Percentiles rank a stretch among this genome's conserved stretches.
Conservation (phyloP, 2,888 invertebrate species). For the Cryptophagus acutangulus region DNA sequence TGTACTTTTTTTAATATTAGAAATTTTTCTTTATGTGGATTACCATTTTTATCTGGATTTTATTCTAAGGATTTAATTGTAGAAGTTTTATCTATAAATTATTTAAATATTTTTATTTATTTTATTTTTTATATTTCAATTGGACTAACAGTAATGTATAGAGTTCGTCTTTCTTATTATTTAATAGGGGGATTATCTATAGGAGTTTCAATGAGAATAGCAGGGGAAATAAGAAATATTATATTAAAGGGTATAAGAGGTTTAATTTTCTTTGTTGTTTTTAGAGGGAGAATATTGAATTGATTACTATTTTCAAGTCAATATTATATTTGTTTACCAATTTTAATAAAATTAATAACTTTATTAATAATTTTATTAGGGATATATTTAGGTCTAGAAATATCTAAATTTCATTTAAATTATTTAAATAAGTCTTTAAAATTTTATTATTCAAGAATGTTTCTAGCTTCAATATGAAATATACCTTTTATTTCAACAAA, state of each 20-base stretch:
- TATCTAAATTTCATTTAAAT: conserved; percentile 49
- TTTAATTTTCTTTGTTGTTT: conserved; percentile 50
- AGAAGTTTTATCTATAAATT: conserved; percentile 52
- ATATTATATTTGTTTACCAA: conserved; percentile 52
- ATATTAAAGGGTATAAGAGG: conserved; percentile 44
- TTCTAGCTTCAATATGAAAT: conserved; percentile 51
- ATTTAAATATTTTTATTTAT: conserved; percentile 54
- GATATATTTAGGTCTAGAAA: conserved; percentile 44
- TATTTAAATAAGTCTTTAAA: conserved; percentile 46
- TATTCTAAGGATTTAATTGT: conserved; percentile 62
- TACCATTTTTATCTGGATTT: conserved; percentile 52
- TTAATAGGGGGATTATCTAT: conserved; percentile 51
- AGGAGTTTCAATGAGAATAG: conserved; percentile 49
- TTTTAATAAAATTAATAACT: conserved; percentile 52
- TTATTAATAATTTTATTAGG: conserved; percentile 51
- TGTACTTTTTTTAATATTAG: conserved; percentile 47
- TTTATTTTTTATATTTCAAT: conserved; percentile 55
- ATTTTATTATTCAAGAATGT: conserved; percentile 27
- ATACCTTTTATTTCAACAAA: conserved; percentile 43
- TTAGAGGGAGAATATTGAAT: conserved; percentile 52
- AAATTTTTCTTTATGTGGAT: conserved; percentile 44
- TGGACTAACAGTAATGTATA: conserved; percentile 53
- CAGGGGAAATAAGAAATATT: conserved; percentile 50
- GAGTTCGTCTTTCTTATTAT: conserved; percentile 49
- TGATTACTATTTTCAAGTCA: conserved; percentile 54